Conservation (phyloP, 2,113 vertebrate species). For the Octodon degus region DNA sequence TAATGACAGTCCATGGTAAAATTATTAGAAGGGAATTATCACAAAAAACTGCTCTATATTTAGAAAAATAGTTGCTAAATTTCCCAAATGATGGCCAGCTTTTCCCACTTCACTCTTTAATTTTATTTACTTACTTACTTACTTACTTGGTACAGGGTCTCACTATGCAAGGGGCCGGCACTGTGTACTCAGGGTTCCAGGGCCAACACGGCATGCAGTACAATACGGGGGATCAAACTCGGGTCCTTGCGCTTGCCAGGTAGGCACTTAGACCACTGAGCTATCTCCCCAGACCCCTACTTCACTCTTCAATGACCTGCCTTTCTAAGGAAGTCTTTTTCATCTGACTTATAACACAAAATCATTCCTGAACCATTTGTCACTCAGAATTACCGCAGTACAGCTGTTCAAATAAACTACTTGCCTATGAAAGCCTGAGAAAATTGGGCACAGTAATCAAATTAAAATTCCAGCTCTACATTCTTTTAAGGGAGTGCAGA, state of each 20-base stretch:
- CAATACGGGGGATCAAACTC: too few relatives aligned
- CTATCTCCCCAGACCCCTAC: not conserved
- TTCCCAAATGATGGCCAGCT: constrained; percentile 55
- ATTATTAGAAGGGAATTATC: constrained; percentile 38
- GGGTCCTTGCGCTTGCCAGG: too few relatives aligned
- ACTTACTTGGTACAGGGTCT: too few relatives aligned
- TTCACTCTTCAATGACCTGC: constrained; percentile 37
- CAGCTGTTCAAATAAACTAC: constrained; percentile 78
- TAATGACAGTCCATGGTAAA: constrained; percentile 40
- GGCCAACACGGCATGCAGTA: too few relatives aligned
- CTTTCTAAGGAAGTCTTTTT: constrained; percentile 72
- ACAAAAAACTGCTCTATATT: constrained; percentile 38
- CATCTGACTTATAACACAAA: constrained; percentile 70
- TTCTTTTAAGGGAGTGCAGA: constrained; percentile 31
- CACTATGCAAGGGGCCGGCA: too few relatives aligned
- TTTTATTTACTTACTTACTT: not conserved
- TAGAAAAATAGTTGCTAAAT: constrained; percentile 20
- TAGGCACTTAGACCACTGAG: too few relatives aligned
- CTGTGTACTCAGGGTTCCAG: too few relatives aligned
- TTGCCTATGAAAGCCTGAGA: constrained; percentile 63
- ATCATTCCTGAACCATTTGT: constrained; percentile 66
- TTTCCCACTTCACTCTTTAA: constrained; percentile 56
- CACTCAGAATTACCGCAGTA: constrained; percentile 59
- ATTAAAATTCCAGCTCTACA: constrained; percentile 61
- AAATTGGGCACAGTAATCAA: constrained; percentile 63